Conservation (phyloP, 2,888 invertebrate species). For the Mythimna pallens region DNA sequence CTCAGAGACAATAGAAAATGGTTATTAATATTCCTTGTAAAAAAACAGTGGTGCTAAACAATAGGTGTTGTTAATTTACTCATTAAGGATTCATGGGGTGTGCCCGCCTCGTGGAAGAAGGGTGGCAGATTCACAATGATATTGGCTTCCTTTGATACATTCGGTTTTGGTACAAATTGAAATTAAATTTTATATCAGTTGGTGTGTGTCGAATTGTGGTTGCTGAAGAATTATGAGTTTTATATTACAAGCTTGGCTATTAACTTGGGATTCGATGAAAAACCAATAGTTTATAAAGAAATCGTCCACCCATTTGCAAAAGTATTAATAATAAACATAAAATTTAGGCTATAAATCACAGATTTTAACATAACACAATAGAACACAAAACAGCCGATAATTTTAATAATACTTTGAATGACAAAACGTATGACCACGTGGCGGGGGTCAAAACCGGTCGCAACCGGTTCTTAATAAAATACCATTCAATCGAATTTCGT, state of each 20-base stretch:
- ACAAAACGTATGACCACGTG: conserved; percentile 88
- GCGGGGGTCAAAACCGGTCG: conserved; percentile 84
- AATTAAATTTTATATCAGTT: conserved; percentile 66
- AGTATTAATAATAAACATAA: conserved; percentile 34
- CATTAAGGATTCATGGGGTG: conserved; percentile 89
- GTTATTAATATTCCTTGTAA: conserved; percentile 89
- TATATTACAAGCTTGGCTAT: background rate
- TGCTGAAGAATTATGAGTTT: conserved; percentile 20
- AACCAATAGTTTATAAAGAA: conserved; percentile 9
- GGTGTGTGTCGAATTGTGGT: conserved; percentile 38
- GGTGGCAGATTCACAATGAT: conserved; percentile 69
- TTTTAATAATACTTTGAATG: conserved; percentile 84
- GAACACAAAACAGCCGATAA: conserved; percentile 84
- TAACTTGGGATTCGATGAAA: background rate
- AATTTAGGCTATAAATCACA: conserved; percentile 68
- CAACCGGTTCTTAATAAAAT: conserved; percentile 86
- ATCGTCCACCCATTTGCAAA: conserved; percentile 9
- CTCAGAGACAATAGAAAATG: conserved; percentile 83
- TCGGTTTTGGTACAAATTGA: conserved; percentile 67
- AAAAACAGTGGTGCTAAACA: conserved; percentile 87
- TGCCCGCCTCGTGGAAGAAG: conserved; percentile 67
- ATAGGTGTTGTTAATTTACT: conserved; percentile 90
- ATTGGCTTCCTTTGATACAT: conserved; percentile 71
- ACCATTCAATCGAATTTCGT: conserved; percentile 86
- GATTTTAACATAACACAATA: conserved; percentile 67